Base-by-base conservation (phyloP, 2,888 invertebrate genomes). In the Lasioglossum leucozonium region DNA sequence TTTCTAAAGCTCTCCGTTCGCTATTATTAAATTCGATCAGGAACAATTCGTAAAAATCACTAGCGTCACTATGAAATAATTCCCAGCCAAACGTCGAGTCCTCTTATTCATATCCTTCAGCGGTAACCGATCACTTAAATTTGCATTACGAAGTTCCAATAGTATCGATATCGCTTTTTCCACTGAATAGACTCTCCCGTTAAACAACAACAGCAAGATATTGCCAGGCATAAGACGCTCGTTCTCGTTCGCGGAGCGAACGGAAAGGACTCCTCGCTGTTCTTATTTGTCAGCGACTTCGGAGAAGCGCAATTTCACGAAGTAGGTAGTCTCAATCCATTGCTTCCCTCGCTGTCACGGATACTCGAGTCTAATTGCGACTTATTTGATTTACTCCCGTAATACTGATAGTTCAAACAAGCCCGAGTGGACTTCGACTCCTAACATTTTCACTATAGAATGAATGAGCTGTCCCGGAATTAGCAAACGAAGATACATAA, bases 271-370 rank as follows among this genome's bases (percentile, higher is more conserved):
- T 73, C 26, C 42, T 51, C 40, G n/a, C 44, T n/a, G 47, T 62
- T 55, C 81, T 81, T 82, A 74, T 75, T 71, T 30, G 42, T 16
- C 58, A 34, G 67, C 37, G 18, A 42, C 42, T 42, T 42, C 42
- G 34, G 65, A 34, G 34, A 30, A 34, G 30, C 34, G 65, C 65
- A 65, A 65, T 65, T 65, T 65, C 65, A 65, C 22, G 65, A 34
- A 65, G 65, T 65, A 65, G 65, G 34, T 65, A 34, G 37, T 65
- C 65, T 65, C 34, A 34, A 65, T 65, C 34, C 30, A 65, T 37
- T 65, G 65, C 8, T 34, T 65, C 34, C 22, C 22, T 22, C 22
- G 34, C 34, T 22, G 65, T 65, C 34, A 65, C 22, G 34, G 34
- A 65, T 34, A 65, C 34, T 65, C 34, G 8, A 34, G 34, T 18